Evolutionary conservation across 1,140 invertebrate genomes (phyloP), one percentile per base, ranked within the genome.

Genomic region (Zaprionus inermis): DNA sequence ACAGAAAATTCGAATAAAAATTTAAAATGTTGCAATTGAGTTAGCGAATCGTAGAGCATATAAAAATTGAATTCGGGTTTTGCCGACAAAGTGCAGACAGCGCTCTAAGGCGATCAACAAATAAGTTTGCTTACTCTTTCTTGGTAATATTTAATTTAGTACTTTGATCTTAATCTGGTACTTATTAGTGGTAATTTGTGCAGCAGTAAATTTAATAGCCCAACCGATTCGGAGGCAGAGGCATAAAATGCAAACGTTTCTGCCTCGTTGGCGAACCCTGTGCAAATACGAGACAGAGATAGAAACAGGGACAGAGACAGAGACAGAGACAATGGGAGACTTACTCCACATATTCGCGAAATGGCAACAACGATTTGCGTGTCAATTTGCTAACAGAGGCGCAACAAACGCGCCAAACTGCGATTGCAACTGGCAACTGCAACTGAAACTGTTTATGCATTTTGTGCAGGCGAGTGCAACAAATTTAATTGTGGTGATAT

Each of bases 391-490:
- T 59, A 81, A 85, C 75, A 80, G 68, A 79, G 58, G 61, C 52
- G 76, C 66, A 61, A 65, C 66, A 56, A 32, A 46, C 24, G 46
- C 44, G 10, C 20, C 41, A 28, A n/a, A 38, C 22, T n/a, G 32
- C 38, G 44, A 32, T 30, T 38, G 46, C 70, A 64, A 64, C 61
- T 36, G 44, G 49, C 24, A 54, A 66, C 34, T 65, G n/a, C n/a
- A n/a, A n/a, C n/a, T 56, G 66, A 54, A 67, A 88, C 82, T 86
- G 76, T 80, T 86, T 86, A 86, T 86, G 84, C 83, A 86, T 88
- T 89, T 88, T 86, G 83, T 88, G 83, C 83, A 86, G 84, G 71
- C 83, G 83, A 86, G 70, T 86, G 83, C 83, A 86, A 86, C 83
- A 88, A 88, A 88, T 88, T 88, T 80, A 88, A 88, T 89, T 88